Conservation (phyloP, 2,888 invertebrate species). For the Tinea trinotella region DNA sequence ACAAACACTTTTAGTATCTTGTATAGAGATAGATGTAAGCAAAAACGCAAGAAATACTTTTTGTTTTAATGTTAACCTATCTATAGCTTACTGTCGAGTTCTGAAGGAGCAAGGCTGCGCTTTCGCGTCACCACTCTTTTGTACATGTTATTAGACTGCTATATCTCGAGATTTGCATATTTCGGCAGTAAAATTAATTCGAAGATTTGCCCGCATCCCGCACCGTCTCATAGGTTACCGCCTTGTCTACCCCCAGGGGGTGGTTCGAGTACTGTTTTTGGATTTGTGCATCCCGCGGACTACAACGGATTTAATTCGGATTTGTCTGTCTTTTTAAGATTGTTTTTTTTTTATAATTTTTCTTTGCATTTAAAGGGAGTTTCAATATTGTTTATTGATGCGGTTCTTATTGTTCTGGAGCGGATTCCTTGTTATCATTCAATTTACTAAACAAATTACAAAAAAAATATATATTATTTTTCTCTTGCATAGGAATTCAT, state of each 20-base stretch:
- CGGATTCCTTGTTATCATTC: too few relatives aligned
- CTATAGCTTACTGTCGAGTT: neutral
- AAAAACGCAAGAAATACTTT: neutral
- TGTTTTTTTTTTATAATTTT: neutral
- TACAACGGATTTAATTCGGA: slow-evolving; percentile 12
- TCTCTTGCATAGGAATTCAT: too few relatives aligned
- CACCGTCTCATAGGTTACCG: slow-evolving; percentile 18
- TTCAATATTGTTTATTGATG: neutral
- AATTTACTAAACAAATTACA: neutral
- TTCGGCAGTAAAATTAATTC: slow-evolving; percentile 74
- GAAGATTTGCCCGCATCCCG: slow-evolving; percentile 70
- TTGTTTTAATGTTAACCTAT: neutral
- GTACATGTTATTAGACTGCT: slow-evolving; percentile 72
- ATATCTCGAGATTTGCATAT: slow-evolving; percentile 71
- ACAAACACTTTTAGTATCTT: too few relatives aligned
- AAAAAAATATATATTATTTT: too few relatives aligned
- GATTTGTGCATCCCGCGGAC: slow-evolving; percentile 51
- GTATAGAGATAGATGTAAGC: neutral
- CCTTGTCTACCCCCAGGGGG: slow-evolving; percentile 26
- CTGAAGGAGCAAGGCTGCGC: slow-evolving; percentile 26
- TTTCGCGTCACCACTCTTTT: slow-evolving; percentile 69
- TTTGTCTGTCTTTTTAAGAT: neutral
- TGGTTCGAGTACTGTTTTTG: slow-evolving; percentile 51
- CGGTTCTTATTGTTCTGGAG: too few relatives aligned
- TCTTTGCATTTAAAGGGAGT: neutral